Conservation (phyloP, 2,888 invertebrate genomes). For the Xanthorhoe designata region DNA sequence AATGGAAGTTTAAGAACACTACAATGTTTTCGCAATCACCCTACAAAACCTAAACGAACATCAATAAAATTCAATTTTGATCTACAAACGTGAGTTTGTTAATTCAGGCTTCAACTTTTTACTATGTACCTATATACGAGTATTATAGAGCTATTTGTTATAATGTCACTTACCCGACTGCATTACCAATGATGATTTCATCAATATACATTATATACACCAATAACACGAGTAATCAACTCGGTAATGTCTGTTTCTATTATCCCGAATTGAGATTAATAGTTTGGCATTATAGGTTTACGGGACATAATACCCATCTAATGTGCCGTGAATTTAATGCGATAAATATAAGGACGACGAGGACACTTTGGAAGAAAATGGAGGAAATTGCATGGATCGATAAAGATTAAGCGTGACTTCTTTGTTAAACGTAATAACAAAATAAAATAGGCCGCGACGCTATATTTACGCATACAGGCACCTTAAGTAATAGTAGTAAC, state of each 20-base stretch:
- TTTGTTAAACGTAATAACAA: too few relatives aligned
- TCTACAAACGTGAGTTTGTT: too few relatives aligned
- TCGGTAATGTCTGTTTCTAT: constrained; percentile 18
- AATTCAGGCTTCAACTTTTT: too few relatives aligned
- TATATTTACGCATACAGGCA: too few relatives aligned
- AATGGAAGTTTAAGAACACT: too few relatives aligned
- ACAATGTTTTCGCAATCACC: too few relatives aligned
- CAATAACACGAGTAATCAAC: constrained; percentile 25
- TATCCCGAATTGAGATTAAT: constrained; percentile 25
- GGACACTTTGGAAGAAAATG: background rate
- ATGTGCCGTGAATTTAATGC: background rate
- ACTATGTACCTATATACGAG: background rate
- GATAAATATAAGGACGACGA: background rate
- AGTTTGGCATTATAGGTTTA: constrained; percentile 14
- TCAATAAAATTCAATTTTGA: too few relatives aligned
- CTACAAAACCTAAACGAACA: too few relatives aligned
- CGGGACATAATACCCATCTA: background rate
- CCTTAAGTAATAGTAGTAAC: too few relatives aligned
- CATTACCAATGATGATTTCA: constrained; percentile 13
- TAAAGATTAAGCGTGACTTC: background rate
- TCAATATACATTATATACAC: too few relatives aligned
- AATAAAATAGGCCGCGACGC: too few relatives aligned
- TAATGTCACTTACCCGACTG: background rate
- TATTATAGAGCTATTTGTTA: background rate
- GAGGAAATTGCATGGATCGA: background rate